Evolutionary conservation across 1,140 invertebrate genomes (phyloP).

Genomic region (Aphis gossypii): DNA sequence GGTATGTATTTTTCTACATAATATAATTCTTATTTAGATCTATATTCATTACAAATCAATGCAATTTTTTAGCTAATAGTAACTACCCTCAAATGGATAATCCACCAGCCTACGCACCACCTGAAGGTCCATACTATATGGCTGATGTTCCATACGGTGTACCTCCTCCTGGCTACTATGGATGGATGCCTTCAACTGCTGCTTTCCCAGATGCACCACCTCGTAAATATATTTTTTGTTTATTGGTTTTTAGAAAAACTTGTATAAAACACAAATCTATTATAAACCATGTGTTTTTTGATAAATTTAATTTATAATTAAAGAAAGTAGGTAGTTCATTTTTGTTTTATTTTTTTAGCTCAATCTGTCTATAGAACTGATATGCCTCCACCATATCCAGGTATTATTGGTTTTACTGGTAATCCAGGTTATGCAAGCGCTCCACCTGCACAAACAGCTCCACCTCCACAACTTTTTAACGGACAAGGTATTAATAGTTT

Average conservation of each 20-base stretch:
- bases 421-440: slow-evolving; percentile 62
- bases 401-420: slow-evolving; percentile 70
- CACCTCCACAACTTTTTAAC: slow-evolving; percentile 55
- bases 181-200: slow-evolving; percentile 87
- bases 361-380: slow-evolving; percentile 90
- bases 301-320: not conserved
- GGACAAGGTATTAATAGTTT: slow-evolving; percentile 49
- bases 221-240: slow-evolving; percentile 65
- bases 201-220: slow-evolving; percentile 76
- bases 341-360: slow-evolving; percentile 66
- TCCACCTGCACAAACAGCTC: slow-evolving; percentile 57
- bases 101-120: slow-evolving; percentile 87
- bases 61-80: slow-evolving; percentile 8
- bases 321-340: too few relatives aligned
- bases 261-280: not conserved
- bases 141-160: slow-evolving; percentile 89
- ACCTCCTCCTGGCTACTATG: slow-evolving; percentile 82
- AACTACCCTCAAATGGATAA: slow-evolving; percentile 68
- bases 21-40: not conserved
- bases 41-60: not conserved
- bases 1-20: slow-evolving; percentile 69
- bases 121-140: slow-evolving; percentile 82
- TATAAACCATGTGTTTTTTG: not conserved
- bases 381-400: slow-evolving; percentile 94
- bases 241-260: not conserved